phyloP scores from a whole-genome alignment of 2,888 invertebrate genomes.

The Chrysolina oricalcia region DNA sequence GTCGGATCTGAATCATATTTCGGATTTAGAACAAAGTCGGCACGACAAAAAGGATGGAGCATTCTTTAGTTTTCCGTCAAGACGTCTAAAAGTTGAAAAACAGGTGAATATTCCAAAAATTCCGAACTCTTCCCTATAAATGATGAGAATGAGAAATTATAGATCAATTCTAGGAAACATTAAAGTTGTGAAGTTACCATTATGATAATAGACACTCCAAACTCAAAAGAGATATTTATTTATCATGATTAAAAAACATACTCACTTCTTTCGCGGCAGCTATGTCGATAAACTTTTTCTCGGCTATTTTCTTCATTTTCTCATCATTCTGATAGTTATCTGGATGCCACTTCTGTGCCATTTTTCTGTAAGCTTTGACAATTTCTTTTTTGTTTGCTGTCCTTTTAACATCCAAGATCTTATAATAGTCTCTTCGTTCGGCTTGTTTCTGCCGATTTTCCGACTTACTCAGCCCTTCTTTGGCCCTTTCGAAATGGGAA shows the following conservation, averaged over 20 bases:
- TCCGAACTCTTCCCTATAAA: too few species aligned
- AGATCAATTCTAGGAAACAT: too few species aligned
- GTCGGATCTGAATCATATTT: too few species aligned
- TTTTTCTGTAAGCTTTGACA: conserved; percentile 94
- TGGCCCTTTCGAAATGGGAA: conserved; percentile 84
- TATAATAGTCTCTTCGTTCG: conserved; percentile 96
- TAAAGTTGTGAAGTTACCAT: too few species aligned
- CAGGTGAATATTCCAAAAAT: too few species aligned
- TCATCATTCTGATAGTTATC: conserved; percentile 89
- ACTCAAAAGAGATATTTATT: too few species aligned
- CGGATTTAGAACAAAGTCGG: too few species aligned
- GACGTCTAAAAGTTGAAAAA: too few species aligned
- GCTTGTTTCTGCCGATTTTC: conserved; percentile 95
- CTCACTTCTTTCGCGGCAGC: conserved; percentile 98
- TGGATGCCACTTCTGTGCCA: conserved; percentile 99
- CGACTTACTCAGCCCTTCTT: conserved; percentile 90
- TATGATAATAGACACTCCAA: too few species aligned
- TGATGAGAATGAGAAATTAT: too few species aligned
- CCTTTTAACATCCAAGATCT: conserved; percentile 93
- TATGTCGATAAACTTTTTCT: conserved; percentile 98
- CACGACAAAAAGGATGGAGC: too few species aligned
- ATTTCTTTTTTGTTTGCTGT: conserved; percentile 95
- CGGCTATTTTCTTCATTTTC: conserved; percentile 93
- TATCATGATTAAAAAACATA: conserved; percentile 52
- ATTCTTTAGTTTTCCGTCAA: too few species aligned